Evolutionary conservation across 2,888 invertebrate genomes (phyloP).

Genomic region (Choreutis nemorana): DNA sequence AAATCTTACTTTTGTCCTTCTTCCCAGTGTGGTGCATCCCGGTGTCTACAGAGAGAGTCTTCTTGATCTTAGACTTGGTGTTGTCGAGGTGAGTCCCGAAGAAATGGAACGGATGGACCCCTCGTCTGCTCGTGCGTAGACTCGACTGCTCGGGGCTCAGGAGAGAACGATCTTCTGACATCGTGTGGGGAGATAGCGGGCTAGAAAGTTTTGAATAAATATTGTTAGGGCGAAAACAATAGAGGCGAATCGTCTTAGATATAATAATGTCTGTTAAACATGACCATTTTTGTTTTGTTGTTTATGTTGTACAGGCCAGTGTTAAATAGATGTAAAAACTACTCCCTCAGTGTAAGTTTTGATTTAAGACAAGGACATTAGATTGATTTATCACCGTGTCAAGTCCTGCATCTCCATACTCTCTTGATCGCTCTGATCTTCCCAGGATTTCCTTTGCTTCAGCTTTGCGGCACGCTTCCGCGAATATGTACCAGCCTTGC

Average conservation of each 20-base stretch:
- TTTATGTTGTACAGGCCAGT: background rate
- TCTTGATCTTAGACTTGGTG: constrained; percentile 55
- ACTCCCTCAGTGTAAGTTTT: too few species aligned
- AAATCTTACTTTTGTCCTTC: constrained; percentile 37
- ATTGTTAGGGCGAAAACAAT: background rate
- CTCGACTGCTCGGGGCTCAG: constrained; percentile 53
- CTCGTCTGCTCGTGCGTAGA: constrained; percentile 32
- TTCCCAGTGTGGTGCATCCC: constrained; percentile 62
- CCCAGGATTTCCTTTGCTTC: constrained; percentile 71
- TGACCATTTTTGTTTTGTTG: background rate
- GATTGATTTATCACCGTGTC: constrained; percentile 37
- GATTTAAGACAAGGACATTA: background rate
- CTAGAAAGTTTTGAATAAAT: constrained; percentile 17
- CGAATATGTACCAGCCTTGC: constrained; percentile 60
- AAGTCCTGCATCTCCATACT: constrained; percentile 73
- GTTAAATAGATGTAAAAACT: background rate
- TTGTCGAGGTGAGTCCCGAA: constrained; percentile 53
- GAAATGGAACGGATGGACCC: constrained; percentile 48
- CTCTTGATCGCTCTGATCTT: constrained; percentile 75
- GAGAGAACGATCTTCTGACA: constrained; percentile 52
- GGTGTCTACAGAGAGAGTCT: constrained; percentile 57
- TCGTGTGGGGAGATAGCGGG: constrained; percentile 53
- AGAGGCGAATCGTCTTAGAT: background rate
- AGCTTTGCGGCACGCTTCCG: constrained; percentile 52
- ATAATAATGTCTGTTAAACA: background rate